phyloP scores from a whole-genome alignment of 37 sponge, comb jelly and placozoan species.

The Cladorhizidae sp. region DNA sequence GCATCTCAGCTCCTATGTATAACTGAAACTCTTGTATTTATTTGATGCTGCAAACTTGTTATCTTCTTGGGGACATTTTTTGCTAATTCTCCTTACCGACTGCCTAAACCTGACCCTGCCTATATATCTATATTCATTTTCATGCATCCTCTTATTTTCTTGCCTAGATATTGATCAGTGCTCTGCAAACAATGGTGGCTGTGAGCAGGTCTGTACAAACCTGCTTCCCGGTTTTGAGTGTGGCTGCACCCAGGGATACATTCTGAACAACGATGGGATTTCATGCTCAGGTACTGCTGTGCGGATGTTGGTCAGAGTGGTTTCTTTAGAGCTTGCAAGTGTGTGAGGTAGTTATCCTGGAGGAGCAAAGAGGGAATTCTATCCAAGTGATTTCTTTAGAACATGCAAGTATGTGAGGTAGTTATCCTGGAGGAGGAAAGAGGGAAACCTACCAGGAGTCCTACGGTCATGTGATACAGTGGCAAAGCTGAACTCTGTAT shows the following conservation, averaged over 20 bases:
- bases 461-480: too few species aligned
- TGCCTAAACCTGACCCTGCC: background rate
- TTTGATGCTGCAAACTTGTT: too few species aligned
- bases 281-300: conserved; percentile 18
- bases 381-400: too few species aligned
- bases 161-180: conserved; percentile 57
- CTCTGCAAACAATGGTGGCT: conserved; percentile 30
- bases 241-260: conserved; percentile 26
- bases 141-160: background rate
- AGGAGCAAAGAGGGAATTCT: background rate
- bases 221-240: conserved; percentile 28
- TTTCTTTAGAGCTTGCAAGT: background rate
- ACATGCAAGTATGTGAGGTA: too few species aligned
- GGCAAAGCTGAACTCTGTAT: too few species aligned
- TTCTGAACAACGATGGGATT: conserved; percentile 1
- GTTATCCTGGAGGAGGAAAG: too few species aligned
- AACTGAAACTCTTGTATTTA: background rate
- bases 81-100: too few species aligned
- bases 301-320: background rate
- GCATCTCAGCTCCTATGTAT: background rate
- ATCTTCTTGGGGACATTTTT: too few species aligned
- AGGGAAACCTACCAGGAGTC: background rate
- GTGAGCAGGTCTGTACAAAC: conserved; percentile 41
- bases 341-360: background rate
- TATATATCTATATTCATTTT: background rate